Percentiles rank a stretch among this genome's conserved stretches.
Evolutionary conservation across 2,797 vertebrate species (phyloP).

Genomic region (Lithobates pipiens): DNA sequence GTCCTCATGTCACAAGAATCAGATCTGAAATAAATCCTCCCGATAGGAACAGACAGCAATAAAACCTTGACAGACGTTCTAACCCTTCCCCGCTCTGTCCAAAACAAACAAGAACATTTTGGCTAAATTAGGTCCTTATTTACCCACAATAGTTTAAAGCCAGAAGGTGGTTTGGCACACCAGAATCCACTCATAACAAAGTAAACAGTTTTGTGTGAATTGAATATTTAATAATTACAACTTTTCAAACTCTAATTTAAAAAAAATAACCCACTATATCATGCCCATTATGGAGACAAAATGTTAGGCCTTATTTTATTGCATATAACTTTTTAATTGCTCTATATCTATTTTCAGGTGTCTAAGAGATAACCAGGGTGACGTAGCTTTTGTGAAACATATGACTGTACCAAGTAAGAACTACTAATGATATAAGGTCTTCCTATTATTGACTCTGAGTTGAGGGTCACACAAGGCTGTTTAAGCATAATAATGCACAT

Average conservation of each 20-base stretch:
- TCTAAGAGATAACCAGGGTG: constrained; percentile 79
- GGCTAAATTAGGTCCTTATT: neutral
- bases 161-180: neutral
- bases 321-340: neutral
- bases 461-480: no score
- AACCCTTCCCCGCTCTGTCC: neutral
- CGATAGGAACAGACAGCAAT: neutral
- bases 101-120: no score
- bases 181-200: no score
- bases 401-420: constrained; percentile 81
- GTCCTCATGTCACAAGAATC: no score
- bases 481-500: no score
- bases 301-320: neutral
- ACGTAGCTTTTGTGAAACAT: constrained; percentile 91
- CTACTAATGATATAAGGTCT: no score
- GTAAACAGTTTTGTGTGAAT: no score
- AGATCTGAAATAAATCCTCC: no score
- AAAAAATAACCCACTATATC: no score
- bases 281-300: no score
- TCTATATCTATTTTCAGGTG: constrained; percentile 76
- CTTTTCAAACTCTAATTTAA: no score
- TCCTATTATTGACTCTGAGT: no score
- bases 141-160: neutral
- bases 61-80: neutral
- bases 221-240: neutral